Evolutionary conservation across 2,113 vertebrate species (phyloP).

Genomic region (Procavia capensis): DNA sequence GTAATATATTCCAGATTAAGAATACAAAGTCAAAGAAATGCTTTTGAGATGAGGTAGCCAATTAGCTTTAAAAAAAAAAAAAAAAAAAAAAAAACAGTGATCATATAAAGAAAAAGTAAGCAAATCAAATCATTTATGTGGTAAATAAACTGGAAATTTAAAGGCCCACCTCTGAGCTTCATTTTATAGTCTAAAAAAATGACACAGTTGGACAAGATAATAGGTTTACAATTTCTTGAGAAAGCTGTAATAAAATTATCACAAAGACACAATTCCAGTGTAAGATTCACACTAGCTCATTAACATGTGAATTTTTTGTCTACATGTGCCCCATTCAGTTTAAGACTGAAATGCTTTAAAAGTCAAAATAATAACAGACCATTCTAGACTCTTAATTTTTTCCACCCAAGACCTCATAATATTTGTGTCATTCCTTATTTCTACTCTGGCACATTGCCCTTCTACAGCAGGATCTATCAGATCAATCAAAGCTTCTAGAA

Average conservation of each 20-base stretch:
- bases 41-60: slow-evolving; percentile 41
- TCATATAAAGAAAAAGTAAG: neutral
- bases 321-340: neutral
- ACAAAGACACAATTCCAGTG: neutral
- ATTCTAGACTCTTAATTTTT: neutral
- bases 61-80: slow-evolving; percentile 20
- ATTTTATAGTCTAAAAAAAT: neutral
- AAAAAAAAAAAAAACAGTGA: neutral
- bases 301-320: neutral
- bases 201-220: neutral
- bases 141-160: neutral
- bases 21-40: neutral
- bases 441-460: neutral
- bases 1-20: slow-evolving; percentile 52
- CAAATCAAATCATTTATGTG: neutral
- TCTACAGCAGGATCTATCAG: too few relatives aligned
- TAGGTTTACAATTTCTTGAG: neutral
- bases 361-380: neutral
- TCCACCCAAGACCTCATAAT: neutral
- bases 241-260: neutral
- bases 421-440: neutral
- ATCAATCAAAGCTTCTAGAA: neutral
- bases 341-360: slow-evolving; percentile 20
- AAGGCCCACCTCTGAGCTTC: neutral
- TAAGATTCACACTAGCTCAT: neutral